phyloP scores from a whole-genome alignment of 2,888 invertebrate species.

The Diaphora mendica region DNA sequence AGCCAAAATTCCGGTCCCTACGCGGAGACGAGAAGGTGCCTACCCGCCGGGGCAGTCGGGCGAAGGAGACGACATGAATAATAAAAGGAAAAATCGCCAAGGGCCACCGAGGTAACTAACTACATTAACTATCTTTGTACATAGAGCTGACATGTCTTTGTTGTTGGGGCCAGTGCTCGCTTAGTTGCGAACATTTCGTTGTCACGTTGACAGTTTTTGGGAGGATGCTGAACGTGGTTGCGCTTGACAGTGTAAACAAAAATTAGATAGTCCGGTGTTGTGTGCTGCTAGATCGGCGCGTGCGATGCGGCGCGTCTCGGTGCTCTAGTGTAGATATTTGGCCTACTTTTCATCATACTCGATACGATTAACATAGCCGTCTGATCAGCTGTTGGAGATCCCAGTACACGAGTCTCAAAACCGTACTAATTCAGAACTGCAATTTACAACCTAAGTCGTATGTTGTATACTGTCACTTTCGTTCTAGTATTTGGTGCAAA shows the following conservation, averaged over 20 bases:
- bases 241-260: slow-evolving; percentile 78
- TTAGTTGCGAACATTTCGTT: slow-evolving; percentile 70
- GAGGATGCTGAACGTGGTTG: slow-evolving; percentile 62
- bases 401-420: slow-evolving; percentile 67
- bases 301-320: slow-evolving; percentile 67
- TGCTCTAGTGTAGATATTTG: slow-evolving; percentile 79
- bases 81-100: slow-evolving; percentile 94
- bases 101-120: slow-evolving; percentile 91
- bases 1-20: slow-evolving; percentile 95
- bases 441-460: slow-evolving; percentile 42
- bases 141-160: slow-evolving; percentile 81
- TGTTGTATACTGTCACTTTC: slow-evolving; percentile 47
- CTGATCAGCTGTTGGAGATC: slow-evolving; percentile 81
- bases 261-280: slow-evolving; percentile 61
- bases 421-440: slow-evolving; percentile 56
- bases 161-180: slow-evolving; percentile 70
- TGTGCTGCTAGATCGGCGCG: slow-evolving; percentile 67
- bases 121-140: slow-evolving; percentile 69
- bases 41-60: slow-evolving; percentile 89
- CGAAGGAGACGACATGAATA: slow-evolving; percentile 91
- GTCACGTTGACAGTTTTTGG: slow-evolving; percentile 73
- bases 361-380: slow-evolving; percentile 83
- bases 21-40: slow-evolving; percentile 93
- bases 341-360: slow-evolving; percentile 82
- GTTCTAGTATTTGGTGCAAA: slow-evolving; percentile 35